Evolutionary conservation across 1,140 invertebrate species (phyloP).

Genomic region (Heliconius nattereri): DNA sequence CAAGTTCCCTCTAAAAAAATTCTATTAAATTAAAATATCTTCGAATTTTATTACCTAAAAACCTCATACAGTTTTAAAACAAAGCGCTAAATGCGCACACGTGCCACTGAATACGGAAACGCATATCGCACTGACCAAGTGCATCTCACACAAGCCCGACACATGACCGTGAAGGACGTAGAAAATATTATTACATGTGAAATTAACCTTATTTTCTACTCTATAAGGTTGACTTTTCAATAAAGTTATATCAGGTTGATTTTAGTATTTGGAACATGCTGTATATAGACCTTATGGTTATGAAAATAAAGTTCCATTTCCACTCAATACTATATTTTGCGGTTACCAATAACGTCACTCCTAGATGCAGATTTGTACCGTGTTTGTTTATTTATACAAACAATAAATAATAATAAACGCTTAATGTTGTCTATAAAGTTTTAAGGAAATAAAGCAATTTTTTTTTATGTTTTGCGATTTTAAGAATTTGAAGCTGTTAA

Average conservation of each 20-base stretch:
- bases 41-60: too few relatives aligned
- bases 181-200: background rate
- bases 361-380: background rate
- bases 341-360: background rate
- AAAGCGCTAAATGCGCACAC: constrained; percentile 2
- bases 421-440: background rate
- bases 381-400: constrained; percentile 2
- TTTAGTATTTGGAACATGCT: background rate
- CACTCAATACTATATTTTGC: background rate
- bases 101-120: constrained; percentile 23
- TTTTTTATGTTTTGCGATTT: too few relatives aligned
- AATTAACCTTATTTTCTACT: background rate
- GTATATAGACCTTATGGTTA: background rate
- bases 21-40: too few relatives aligned
- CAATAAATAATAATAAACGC: background rate
- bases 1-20: too few relatives aligned
- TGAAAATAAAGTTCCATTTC: background rate
- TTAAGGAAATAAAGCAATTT: too few relatives aligned
- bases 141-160: constrained; percentile 9
- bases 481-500: too few relatives aligned
- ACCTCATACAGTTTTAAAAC: background rate
- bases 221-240: background rate
- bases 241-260: background rate
- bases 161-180: constrained; percentile 19
- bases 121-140: constrained; percentile 8